Percentiles rank a stretch among this genome's conserved stretches.
Conservation (phyloP, 2,888 invertebrate species). For the Phrixothrix hirtus region DNA sequence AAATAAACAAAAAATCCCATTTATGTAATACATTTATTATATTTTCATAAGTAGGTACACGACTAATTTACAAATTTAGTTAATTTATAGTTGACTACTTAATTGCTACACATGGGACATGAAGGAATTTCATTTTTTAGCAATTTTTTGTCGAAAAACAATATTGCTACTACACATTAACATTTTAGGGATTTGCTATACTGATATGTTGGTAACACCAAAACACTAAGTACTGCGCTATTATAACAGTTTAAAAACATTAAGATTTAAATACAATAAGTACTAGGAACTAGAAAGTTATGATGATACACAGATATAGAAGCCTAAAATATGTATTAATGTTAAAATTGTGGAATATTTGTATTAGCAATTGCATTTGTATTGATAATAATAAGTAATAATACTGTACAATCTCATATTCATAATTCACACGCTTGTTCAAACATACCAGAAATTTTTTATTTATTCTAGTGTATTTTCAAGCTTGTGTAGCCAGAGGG, state of each 20-base stretch:
- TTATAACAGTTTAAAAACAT: slow-evolving; percentile 44
- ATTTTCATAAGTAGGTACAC: slow-evolving; percentile 47
- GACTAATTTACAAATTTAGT: slow-evolving; percentile 52
- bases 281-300: slow-evolving; percentile 51
- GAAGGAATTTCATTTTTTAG: slow-evolving; percentile 5
- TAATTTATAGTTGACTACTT: slow-evolving; percentile 27
- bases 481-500: no score
- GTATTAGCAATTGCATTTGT: slow-evolving; percentile 29
- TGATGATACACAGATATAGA: slow-evolving; percentile 42
- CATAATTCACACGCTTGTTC: slow-evolving; percentile 12
- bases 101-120: slow-evolving; percentile 14
- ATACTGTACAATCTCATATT: slow-evolving; percentile 52
- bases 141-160: slow-evolving; percentile 19
- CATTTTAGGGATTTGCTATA: slow-evolving; percentile 42
- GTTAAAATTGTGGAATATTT: slow-evolving; percentile 28
- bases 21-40: slow-evolving; percentile 50
- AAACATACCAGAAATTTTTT: slow-evolving; percentile 12
- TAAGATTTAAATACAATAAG: slow-evolving; percentile 46
- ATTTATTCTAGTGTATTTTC: no score
- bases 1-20: slow-evolving; percentile 11
- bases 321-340: slow-evolving; percentile 35
- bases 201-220: slow-evolving; percentile 55
- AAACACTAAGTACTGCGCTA: slow-evolving; percentile 38
- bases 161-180: slow-evolving; percentile 50
- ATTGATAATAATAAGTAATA: slow-evolving; percentile 43